A percentile compares a stretch with the other conserved stretches of the same genome.
Conservation (phyloP, 2,113 vertebrate genomes). For the Ceratotherium simum region DNA sequence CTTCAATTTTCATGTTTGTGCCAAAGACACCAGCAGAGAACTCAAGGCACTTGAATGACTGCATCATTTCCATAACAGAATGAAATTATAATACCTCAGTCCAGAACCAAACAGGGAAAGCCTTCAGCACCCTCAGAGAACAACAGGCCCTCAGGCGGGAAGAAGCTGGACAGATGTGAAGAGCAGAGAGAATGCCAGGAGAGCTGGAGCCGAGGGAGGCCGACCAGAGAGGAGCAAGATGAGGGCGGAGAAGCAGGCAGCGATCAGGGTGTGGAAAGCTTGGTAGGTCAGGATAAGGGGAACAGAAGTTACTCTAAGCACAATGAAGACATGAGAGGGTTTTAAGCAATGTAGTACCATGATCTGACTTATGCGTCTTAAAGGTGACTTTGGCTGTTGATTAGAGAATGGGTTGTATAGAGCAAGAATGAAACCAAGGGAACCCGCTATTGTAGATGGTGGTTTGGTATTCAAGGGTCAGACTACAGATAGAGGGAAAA, state of each 20-base stretch:
- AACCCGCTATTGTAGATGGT: background rate
- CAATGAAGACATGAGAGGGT: background rate
- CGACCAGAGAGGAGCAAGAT: background rate
- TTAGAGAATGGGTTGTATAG: background rate
- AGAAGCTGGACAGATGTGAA: background rate
- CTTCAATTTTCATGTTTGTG: conserved; percentile 59
- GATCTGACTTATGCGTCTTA: background rate
- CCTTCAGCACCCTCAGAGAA: background rate
- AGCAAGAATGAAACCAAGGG: background rate
- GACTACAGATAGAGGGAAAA: background rate
- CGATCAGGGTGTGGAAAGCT: accelerated
- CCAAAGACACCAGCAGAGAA: conserved; percentile 69
- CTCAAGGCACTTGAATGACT: background rate
- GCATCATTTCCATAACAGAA: conserved; percentile 60
- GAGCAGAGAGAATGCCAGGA: background rate
- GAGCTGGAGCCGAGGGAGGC: background rate
- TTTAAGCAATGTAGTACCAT: background rate
- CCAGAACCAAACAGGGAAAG: background rate
- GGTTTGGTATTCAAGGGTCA: background rate
- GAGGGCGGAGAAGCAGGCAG: background rate
- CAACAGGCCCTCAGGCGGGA: background rate
- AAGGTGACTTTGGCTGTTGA: background rate
- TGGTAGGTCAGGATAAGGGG: background rate
- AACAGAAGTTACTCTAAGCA: background rate
- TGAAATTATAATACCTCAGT: conserved; percentile 27